Conservation (phyloP, 2,113 vertebrate species). For the Prochilodus magdalenae region DNA sequence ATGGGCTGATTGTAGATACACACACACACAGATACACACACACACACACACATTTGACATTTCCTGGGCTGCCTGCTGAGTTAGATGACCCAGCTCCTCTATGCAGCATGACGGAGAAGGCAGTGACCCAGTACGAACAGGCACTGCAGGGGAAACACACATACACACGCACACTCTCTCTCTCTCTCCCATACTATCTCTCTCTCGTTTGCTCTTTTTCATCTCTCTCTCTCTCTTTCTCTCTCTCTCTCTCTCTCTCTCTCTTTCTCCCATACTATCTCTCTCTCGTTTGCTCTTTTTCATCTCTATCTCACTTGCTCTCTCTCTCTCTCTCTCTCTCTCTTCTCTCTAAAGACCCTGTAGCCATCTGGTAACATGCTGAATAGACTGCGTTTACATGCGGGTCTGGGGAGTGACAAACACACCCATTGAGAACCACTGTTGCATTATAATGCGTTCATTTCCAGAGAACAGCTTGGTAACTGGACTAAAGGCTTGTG, state of each 20-base stretch:
- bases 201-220: neutral
- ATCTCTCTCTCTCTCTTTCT: slow-evolving; percentile 39
- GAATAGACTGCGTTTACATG: slow-evolving; percentile 66
- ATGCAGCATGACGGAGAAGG: slow-evolving; percentile 64
- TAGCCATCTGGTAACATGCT: slow-evolving; percentile 75
- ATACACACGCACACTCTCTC: slow-evolving; percentile 8
- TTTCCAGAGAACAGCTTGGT: slow-evolving; percentile 49
- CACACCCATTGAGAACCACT: slow-evolving; percentile 39
- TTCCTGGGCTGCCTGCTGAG: slow-evolving; percentile 64
- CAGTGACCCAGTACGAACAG: slow-evolving; percentile 74
- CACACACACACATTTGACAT: slow-evolving; percentile 50
- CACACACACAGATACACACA: slow-evolving; percentile 55
- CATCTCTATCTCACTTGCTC: neutral
- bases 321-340: neutral
- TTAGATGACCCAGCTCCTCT: slow-evolving; percentile 66
- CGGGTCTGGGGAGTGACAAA: slow-evolving; percentile 55
- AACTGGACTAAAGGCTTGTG: slow-evolving; percentile 21
- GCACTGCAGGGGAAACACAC: slow-evolving; percentile 60
- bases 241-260: neutral
- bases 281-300: neutral
- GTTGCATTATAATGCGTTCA: slow-evolving; percentile 51
- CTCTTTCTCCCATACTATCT: neutral
- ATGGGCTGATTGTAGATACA: no score
- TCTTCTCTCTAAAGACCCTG: slow-evolving; percentile 50
- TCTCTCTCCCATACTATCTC: neutral